These are phyloP conservation scores for Emmelina monodactyla DNA, from an alignment of 2,888 invertebrate genomes.

Conservation along the genomic window DNA sequence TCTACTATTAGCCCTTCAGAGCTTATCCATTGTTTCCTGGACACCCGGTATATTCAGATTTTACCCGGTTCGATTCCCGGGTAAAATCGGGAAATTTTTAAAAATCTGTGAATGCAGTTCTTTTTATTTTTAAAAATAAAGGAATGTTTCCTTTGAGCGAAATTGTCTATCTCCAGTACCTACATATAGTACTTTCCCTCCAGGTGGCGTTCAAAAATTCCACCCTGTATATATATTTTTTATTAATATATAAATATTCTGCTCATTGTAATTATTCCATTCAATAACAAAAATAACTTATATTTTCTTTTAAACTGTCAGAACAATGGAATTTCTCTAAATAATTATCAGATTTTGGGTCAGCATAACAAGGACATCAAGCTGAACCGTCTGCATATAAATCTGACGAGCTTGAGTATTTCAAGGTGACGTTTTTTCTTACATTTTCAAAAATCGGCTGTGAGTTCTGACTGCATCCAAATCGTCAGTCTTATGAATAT, in stretches of 20 bases:
- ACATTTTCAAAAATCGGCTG: conserved; percentile 3
- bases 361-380: conserved; percentile 6
- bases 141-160: neutral
- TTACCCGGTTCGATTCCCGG: too few species aligned
- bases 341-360: conserved; percentile 8
- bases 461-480: conserved; percentile 5
- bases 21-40: too few species aligned
- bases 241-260: neutral
- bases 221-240: neutral
- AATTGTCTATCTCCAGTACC: neutral
- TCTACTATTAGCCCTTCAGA: too few species aligned
- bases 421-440: conserved; percentile 6
- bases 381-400: conserved; percentile 4
- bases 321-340: conserved; percentile 3
- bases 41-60: too few species aligned
- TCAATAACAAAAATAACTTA: neutral
- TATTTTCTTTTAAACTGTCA: conserved; percentile 2
- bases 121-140: neutral
- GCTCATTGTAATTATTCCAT: neutral
- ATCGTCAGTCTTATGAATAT: conserved; percentile 5
- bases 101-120: neutral
- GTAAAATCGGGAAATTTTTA: too few species aligned
- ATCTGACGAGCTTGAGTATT: conserved; percentile 9
- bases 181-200: neutral
- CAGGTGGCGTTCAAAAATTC: neutral